Base-by-base conservation (phyloP, 2,797 vertebrate species). In the Pseudomugil tenellus region DNA sequence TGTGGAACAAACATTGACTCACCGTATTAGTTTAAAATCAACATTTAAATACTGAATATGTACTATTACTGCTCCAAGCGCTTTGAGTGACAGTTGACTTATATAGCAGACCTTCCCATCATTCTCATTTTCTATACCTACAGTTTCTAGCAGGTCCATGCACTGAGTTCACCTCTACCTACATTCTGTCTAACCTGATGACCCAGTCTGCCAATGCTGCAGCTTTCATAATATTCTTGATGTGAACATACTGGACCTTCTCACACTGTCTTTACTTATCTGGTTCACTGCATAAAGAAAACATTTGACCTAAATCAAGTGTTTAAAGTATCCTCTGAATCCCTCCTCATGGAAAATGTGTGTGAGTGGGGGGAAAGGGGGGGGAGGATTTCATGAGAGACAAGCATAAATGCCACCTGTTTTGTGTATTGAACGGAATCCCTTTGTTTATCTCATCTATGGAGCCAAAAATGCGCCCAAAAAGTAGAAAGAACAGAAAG, bases 41-140 rank as follows among this genome's bases (percentile, higher is more conserved):
- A 12, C 21, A 12, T 23, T 23, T 11, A 51, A 14, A 51, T 16
- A 16, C 25, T 23, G 23, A 25, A 19, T 14, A 21, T 23, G 35
- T 1, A 58, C 21, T 19, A 23, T 35, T n/a, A 48, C n/a, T 34
- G 8, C 3, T 19, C 5, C 3, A 11, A 6, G 17, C 35, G 16
- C 26, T 68, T 32, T 68, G 21, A 55, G 2, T 28, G 37, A 55
- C 29, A 70, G 37, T 21, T 62, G 13, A 48, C 25, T 31, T 21
- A 16, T 12, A 16, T n/a, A 26, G 25, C n/a, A 10, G 19, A 48
- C 6, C 13, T 52, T 25, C 49, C 26, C 13, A 8, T 23, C 21
- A 51, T 51, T 6, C 25, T 34, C 34, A 57, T 13, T 35, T 57
- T n/a, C 23, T 34, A 12, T 4, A 21, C 13, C 35, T 37, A 32